phyloP scores from a whole-genome alignment of 2,113 vertebrate species.

The Perognathus longimembris region DNA sequence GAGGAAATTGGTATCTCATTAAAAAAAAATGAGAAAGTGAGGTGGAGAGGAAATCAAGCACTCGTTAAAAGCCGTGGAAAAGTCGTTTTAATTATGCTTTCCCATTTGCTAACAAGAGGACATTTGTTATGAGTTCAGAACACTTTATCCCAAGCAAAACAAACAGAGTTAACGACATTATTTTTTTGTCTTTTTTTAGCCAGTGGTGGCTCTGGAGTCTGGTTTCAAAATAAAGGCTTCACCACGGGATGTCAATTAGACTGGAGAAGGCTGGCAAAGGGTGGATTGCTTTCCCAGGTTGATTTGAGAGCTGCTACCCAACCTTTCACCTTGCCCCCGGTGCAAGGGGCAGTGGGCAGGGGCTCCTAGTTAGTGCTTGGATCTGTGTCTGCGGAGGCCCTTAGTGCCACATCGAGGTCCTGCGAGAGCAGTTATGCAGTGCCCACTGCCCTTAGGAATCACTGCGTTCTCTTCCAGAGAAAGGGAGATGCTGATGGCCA shows the following conservation, averaged over 20 bases:
- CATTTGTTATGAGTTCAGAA: conserved; percentile 82
- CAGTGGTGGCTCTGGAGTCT: conserved; percentile 75
- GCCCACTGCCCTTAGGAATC: background rate
- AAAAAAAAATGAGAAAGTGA: conserved; percentile 82
- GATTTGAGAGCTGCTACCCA: conserved; percentile 80
- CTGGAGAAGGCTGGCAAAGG: conserved; percentile 76
- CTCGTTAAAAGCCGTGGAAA: conserved; percentile 85
- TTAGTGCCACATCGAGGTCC: background rate
- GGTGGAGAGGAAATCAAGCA: conserved; percentile 77
- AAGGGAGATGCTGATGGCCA: background rate
- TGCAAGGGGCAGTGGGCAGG: conserved; percentile 69
- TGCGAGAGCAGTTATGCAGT: background rate
- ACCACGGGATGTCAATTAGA: conserved; percentile 76
- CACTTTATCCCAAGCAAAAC: conserved; percentile 83
- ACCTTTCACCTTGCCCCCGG: conserved; percentile 73
- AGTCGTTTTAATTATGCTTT: conserved; percentile 83
- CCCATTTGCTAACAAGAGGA: conserved; percentile 85
- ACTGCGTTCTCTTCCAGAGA: background rate
- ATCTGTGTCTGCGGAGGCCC: conserved; percentile 31
- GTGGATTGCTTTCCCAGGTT: conserved; percentile 80
- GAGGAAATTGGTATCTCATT: conserved; percentile 90
- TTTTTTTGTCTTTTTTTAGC: conserved; percentile 76
- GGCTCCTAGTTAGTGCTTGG: conserved; percentile 53
- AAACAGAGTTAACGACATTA: conserved; percentile 82
- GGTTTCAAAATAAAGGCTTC: conserved; percentile 85